Evolutionary conservation across 2,888 invertebrate species (phyloP).

Genomic region (Colostygia pectinataria): DNA sequence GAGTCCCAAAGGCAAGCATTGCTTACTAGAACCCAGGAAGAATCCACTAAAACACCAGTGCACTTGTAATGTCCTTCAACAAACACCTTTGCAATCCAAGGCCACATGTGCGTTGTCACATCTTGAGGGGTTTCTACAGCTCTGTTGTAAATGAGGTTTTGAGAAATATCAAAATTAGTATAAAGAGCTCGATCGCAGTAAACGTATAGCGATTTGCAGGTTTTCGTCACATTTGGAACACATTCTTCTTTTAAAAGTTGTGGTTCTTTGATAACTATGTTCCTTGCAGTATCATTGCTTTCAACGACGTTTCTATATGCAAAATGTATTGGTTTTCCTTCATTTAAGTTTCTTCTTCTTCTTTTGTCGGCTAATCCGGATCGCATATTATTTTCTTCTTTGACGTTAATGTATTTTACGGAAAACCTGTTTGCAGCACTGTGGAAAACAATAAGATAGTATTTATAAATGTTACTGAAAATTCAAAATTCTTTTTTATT

Average conservation of each 20-base stretch:
- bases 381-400: constrained; percentile 48
- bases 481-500: too few species aligned
- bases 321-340: constrained; percentile 56
- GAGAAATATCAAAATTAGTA: constrained; percentile 55
- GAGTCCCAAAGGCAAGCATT: constrained; percentile 77
- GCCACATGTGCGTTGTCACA: constrained; percentile 67
- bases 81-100: constrained; percentile 90
- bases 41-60: constrained; percentile 86
- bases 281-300: constrained; percentile 42
- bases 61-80: constrained; percentile 87
- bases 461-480: too few species aligned
- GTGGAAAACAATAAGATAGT: constrained; percentile 23
- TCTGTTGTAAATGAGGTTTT: constrained; percentile 47
- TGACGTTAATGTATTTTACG: constrained; percentile 66
- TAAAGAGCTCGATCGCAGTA: constrained; percentile 76
- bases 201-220: constrained; percentile 81
- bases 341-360: constrained; percentile 47
- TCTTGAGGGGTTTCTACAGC: constrained; percentile 38
- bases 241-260: constrained; percentile 70
- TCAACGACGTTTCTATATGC: constrained; percentile 48
- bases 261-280: constrained; percentile 60
- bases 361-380: constrained; percentile 41
- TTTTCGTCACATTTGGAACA: constrained; percentile 71
- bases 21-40: constrained; percentile 85
- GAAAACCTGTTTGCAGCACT: constrained; percentile 67